Conservation (phyloP, 2,113 vertebrate genomes). For the Paramormyrops kingsleyae region DNA sequence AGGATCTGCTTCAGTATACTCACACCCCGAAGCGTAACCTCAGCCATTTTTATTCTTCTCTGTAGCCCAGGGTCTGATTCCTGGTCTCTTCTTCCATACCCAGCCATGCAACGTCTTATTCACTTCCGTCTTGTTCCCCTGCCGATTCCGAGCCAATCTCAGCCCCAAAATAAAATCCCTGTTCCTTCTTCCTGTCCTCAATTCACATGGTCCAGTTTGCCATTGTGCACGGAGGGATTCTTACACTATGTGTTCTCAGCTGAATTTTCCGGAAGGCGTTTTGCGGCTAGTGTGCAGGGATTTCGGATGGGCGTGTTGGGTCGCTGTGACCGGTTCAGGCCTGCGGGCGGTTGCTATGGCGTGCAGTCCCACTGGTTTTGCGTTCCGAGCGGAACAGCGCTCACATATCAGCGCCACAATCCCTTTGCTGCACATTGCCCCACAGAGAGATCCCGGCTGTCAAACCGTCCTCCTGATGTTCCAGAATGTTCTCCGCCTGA, state of each 20-base stretch:
- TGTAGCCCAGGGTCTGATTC: background rate
- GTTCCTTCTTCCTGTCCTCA: background rate
- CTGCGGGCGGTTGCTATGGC: background rate
- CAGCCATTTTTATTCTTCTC: background rate
- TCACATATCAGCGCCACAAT: background rate
- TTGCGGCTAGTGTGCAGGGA: background rate
- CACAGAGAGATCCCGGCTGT: background rate
- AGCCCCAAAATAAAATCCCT: background rate
- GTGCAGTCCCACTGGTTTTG: background rate
- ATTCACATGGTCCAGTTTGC: background rate
- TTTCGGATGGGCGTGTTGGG: background rate
- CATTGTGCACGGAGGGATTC: background rate
- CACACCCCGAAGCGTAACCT: background rate
- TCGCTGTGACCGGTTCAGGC: background rate
- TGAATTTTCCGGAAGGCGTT: background rate
- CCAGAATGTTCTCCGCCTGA: background rate
- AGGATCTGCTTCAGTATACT: background rate
- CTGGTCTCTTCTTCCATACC: background rate
- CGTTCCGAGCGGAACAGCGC: background rate
- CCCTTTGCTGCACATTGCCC: background rate
- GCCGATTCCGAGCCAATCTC: background rate
- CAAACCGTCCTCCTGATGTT: background rate
- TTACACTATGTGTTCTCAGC: background rate
- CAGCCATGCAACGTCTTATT: background rate
- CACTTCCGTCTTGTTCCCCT: background rate